Evolutionary conservation across 2,113 vertebrate genomes (phyloP).

Genomic region (Nematolebias whitei): DNA sequence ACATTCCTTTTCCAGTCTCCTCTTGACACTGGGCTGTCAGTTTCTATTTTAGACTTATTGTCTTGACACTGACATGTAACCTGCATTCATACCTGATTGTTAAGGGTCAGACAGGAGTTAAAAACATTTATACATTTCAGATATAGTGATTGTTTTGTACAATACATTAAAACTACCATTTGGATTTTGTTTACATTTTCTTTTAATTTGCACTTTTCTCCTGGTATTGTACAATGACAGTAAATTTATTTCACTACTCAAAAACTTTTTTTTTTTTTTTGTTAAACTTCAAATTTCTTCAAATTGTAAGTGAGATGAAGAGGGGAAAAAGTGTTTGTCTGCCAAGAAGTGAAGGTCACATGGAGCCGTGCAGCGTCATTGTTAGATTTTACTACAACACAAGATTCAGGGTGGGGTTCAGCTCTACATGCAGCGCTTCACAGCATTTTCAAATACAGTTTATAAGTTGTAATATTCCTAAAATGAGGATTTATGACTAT

Average conservation of each 20-base stretch:
- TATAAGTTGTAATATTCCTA: too few relatives aligned
- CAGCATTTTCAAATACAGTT: too few relatives aligned
- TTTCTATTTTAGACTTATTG: slow-evolving; percentile 52
- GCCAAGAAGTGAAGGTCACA: neutral
- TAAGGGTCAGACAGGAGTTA: neutral
- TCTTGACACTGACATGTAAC: neutral
- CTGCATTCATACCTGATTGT: neutral
- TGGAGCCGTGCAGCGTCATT: neutral
- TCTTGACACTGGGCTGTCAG: slow-evolving; percentile 49
- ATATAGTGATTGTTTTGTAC: too few relatives aligned
- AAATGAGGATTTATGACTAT: too few relatives aligned
- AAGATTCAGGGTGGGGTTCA: neutral
- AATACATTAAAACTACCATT: too few relatives aligned
- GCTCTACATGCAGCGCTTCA: neutral
- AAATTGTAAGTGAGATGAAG: neutral
- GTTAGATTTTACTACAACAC: neutral
- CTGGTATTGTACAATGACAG: too few relatives aligned
- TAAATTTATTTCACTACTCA: too few relatives aligned
- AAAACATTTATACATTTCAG: neutral
- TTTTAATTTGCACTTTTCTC: neutral
- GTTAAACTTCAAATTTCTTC: neutral
- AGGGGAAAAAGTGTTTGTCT: too few relatives aligned
- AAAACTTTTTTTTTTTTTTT: neutral
- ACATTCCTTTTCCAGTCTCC: slow-evolving; percentile 64
- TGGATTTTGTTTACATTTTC: too few relatives aligned